Percentiles rank a stretch among this genome's conserved stretches.
Evolutionary conservation across 2,113 vertebrate species (phyloP).

Genomic region (Azemiops feae): DNA sequence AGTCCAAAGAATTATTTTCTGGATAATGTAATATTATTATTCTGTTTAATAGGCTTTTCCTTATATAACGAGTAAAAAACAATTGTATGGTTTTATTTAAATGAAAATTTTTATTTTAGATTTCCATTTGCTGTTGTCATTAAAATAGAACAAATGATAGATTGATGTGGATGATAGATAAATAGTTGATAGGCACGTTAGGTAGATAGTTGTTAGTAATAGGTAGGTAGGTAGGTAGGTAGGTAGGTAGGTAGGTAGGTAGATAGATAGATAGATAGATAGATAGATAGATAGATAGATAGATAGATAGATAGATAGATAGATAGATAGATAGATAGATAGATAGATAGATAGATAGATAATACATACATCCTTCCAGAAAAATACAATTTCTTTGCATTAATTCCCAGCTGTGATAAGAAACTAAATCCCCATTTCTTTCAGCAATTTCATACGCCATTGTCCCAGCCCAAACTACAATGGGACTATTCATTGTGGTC

Average conservation of each 20-base stretch:
- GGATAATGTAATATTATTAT: conserved; percentile 71
- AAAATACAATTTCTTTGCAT: neutral
- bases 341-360: neutral
- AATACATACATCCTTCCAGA: neutral
- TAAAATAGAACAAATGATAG: neutral
- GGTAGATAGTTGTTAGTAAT: neutral
- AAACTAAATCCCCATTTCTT: neutral
- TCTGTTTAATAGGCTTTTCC: conserved; percentile 73
- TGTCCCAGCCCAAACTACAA: neutral
- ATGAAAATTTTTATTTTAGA: conserved; percentile 40
- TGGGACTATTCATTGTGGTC: neutral
- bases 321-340: neutral
- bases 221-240: neutral
- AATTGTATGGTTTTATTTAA: conserved; percentile 71
- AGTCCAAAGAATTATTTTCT: conserved; percentile 80
- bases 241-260: neutral
- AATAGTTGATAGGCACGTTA: neutral
- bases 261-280: neutral
- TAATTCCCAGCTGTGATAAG: neutral
- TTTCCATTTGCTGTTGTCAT: neutral
- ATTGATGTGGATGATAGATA: neutral
- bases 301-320: too few relatives aligned
- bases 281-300: too few relatives aligned
- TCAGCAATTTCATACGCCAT: neutral
- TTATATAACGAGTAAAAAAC: conserved; percentile 78